A percentile compares a stretch with the other conserved stretches of the same genome.
Conservation (phyloP, 1,140 invertebrate genomes). For the Dermatophagoides farinae region DNA sequence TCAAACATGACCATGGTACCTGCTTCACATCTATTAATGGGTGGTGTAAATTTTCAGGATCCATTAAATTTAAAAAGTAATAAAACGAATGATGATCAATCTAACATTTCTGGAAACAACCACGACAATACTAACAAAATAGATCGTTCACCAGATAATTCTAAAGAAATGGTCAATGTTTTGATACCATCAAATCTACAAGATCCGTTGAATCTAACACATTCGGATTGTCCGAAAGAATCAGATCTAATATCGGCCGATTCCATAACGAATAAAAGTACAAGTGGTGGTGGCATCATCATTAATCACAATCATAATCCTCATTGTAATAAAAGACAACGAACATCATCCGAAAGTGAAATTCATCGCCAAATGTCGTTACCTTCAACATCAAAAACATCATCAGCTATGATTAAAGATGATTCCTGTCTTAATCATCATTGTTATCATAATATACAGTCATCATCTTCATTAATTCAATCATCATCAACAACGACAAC, state of each 20-base stretch:
- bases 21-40: conserved; percentile 77
- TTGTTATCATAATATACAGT: not conserved
- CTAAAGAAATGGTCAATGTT: conserved; percentile 63
- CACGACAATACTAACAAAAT: too few species aligned
- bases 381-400: not conserved
- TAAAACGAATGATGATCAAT: conserved; percentile 23
- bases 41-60: conserved; percentile 71
- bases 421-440: conserved; percentile 13
- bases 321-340: conserved; percentile 34
- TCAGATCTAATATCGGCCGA: conserved; percentile 40
- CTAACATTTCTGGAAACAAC: not conserved
- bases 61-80: conserved; percentile 51
- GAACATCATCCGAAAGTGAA: conserved; percentile 7
- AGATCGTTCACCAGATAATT: conserved; percentile 66
- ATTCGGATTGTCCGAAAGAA: conserved; percentile 39
- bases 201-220: conserved; percentile 64
- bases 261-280: not conserved
- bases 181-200: conserved; percentile 75
- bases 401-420: not conserved
- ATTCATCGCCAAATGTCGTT: not conserved
- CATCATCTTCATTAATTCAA: too few species aligned
- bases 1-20: conserved; percentile 33
- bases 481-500: not conserved
- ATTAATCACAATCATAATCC: conserved; percentile 30
- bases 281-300: not conserved